A percentile compares a stretch with the other conserved stretches of the same genome.
phyloP scores from a whole-genome alignment of 2,113 vertebrate species.

The Connochaetes taurinus region DNA sequence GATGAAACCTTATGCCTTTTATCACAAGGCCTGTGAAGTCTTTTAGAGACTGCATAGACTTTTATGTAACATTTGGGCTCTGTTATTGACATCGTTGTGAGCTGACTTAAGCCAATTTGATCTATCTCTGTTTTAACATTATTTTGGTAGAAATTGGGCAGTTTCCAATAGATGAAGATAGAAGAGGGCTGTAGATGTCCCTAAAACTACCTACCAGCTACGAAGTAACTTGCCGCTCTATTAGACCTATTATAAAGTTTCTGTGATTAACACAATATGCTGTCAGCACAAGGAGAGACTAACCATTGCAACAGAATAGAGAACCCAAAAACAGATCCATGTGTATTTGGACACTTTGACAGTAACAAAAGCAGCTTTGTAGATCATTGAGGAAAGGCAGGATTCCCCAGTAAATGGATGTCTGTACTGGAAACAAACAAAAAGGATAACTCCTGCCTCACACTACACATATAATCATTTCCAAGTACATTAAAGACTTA shows the following conservation, averaged over 20 bases:
- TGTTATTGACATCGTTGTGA: not conserved
- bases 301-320: not conserved
- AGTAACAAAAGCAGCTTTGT: not conserved
- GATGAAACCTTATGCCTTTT: not conserved
- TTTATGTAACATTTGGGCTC: not conserved
- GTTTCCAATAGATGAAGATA: not conserved
- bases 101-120: not conserved
- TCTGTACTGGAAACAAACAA: not conserved
- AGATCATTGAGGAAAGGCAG: not conserved
- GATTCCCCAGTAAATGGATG: not conserved
- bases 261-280: not conserved
- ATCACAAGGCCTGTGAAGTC: not conserved
- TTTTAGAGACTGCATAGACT: not conserved
- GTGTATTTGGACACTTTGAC: not conserved
- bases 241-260: not conserved
- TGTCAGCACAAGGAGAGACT: not conserved
- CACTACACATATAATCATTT: not conserved
- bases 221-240: not conserved
- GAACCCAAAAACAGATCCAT: not conserved
- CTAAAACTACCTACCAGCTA: not conserved
- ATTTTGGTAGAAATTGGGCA: not conserved
- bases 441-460: not conserved
- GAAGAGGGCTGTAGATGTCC: not conserved
- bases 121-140: not conserved
- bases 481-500: not conserved